Conservation (phyloP, 2,797 vertebrate genomes). For the Microctenopoma steveboyesi region DNA sequence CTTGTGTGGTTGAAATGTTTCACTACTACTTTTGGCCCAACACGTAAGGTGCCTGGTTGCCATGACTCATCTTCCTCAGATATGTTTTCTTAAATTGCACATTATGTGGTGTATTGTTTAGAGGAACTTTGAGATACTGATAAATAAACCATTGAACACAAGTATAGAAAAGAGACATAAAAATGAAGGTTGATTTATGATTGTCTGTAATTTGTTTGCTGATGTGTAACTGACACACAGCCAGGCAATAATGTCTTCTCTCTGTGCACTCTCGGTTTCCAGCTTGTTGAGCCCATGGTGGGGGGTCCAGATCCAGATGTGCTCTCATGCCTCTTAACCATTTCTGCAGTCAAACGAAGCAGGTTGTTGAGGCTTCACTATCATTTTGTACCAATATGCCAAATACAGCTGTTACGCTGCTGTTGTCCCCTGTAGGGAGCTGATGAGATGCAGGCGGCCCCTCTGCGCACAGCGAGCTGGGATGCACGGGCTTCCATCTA, state of each 20-base stretch:
- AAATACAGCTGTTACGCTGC: conserved; percentile 60
- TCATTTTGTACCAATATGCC: conserved; percentile 59
- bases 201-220: background rate
- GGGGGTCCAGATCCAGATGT: conserved; percentile 65
- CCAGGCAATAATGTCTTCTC: conserved; percentile 1
- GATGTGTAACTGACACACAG: conserved; percentile 9
- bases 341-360: conserved; percentile 57
- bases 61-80: too few relatives aligned
- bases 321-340: conserved; percentile 19
- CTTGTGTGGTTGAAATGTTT: too few relatives aligned
- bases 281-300: conserved; percentile 47
- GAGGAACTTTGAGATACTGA: background rate
- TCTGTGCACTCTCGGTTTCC: conserved; percentile 34
- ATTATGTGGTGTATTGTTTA: background rate
- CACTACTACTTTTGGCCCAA: too few relatives aligned
- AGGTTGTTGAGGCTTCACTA: conserved; percentile 35
- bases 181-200: background rate
- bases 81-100: background rate
- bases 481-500: conserved; percentile 50
- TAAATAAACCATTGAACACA: background rate
- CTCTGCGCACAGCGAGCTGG: conserved; percentile 12
- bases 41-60: too few relatives aligned
- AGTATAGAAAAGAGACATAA: background rate
- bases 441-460: conserved; percentile 28
- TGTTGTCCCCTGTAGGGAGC: conserved; percentile 34